phyloP scores from a whole-genome alignment of 2,888 invertebrate species.

The Eulithis prunata region DNA sequence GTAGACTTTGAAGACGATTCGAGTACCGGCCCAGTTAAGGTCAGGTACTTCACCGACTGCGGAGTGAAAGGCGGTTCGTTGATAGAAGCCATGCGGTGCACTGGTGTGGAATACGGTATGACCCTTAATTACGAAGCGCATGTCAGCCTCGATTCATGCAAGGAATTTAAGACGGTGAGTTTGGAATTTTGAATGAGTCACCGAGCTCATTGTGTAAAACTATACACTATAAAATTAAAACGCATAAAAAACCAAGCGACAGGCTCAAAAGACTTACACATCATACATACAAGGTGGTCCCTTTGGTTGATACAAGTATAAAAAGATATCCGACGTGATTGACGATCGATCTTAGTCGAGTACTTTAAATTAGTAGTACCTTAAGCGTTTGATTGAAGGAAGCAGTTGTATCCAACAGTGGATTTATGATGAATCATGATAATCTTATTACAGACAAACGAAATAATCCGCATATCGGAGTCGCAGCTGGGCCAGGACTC shows the following conservation, averaged over 20 bases:
- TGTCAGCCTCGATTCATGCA: slow-evolving; percentile 84
- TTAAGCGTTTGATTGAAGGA: too few relatives aligned
- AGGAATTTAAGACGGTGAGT: slow-evolving; percentile 75
- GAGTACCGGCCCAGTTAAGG: slow-evolving; percentile 84
- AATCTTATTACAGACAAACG: slow-evolving; percentile 56
- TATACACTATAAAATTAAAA: not conserved
- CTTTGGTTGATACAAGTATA: too few relatives aligned
- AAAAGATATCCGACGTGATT: too few relatives aligned
- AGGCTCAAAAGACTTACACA: not conserved
- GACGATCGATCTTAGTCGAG: too few relatives aligned
- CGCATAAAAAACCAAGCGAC: not conserved
- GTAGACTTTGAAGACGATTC: slow-evolving; percentile 85
- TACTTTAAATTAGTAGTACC: too few relatives aligned
- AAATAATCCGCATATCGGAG: slow-evolving; percentile 88
- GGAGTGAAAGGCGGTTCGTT: slow-evolving; percentile 77
- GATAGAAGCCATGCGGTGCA: slow-evolving; percentile 83
- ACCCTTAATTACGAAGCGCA: slow-evolving; percentile 86
- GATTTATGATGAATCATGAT: not conserved
- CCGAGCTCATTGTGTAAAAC: not conserved
- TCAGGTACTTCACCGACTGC: slow-evolving; percentile 90
- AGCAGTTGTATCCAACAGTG: too few relatives aligned
- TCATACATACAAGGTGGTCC: too few relatives aligned
- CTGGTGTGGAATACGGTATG: slow-evolving; percentile 85
- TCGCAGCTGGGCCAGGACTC: slow-evolving; percentile 89
- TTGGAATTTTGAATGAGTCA: slow-evolving; percentile 5